Evolutionary conservation across 2,797 vertebrate species (phyloP).

Genomic region (Aeoliscus strigatus): DNA sequence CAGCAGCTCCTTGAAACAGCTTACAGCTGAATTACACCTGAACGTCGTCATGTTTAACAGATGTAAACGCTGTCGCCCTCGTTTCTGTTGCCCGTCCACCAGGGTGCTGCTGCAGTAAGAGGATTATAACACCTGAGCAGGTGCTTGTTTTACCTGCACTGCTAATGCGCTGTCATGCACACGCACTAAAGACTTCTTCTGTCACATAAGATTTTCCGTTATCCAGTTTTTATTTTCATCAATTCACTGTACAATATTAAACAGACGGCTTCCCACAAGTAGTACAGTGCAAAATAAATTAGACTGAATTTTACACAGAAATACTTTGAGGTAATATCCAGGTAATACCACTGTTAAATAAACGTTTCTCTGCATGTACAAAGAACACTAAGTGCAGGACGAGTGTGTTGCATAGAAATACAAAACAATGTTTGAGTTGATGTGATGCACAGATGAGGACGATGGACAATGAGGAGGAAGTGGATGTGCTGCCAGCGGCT

Average conservation of each 20-base stretch:
- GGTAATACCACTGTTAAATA: conserved; percentile 16
- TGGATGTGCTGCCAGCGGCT: conserved; percentile 14
- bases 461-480: conserved; percentile 5
- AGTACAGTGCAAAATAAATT: conserved; percentile 64
- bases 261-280: conserved; percentile 42
- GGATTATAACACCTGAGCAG: no score
- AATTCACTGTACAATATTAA: conserved; percentile 59
- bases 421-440: conserved; percentile 16
- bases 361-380: conserved; percentile 16
- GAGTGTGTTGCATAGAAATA: conserved; percentile 18
- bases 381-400: conserved; percentile 42
- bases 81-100: no score
- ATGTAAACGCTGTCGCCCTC: no score
- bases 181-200: no score
- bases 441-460: conserved; percentile 11
- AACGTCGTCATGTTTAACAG: conserved; percentile 19
- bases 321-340: conserved; percentile 24
- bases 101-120: no score
- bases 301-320: conserved; percentile 38
- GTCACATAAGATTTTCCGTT: no score
- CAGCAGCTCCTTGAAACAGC: conserved; percentile 38
- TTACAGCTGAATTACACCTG: conserved; percentile 22
- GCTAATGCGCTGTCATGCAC: no score
- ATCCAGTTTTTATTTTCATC: conserved; percentile 56
- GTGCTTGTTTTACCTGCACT: no score